Evolutionary conservation across 1,140 invertebrate species (phyloP).

Genomic region (Calosoma granatense): DNA sequence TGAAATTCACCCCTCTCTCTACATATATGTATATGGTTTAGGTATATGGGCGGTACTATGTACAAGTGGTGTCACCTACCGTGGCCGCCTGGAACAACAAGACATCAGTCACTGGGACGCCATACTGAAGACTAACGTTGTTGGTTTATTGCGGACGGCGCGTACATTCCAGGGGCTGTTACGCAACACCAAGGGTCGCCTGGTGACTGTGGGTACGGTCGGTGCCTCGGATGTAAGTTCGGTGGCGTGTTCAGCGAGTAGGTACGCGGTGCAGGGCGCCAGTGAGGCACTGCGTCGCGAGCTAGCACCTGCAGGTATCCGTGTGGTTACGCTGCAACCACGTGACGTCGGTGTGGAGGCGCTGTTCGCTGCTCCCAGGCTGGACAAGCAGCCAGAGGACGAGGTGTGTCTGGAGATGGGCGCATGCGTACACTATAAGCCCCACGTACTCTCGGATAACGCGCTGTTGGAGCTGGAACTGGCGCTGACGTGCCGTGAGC

Average conservation of each 20-base stretch:
- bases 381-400: slow-evolving; percentile 35
- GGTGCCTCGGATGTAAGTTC: slow-evolving; percentile 22
- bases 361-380: slow-evolving; percentile 45
- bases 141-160: slow-evolving; percentile 62
- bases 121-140: slow-evolving; percentile 62
- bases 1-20: no score
- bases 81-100: slow-evolving; percentile 57
- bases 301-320: slow-evolving; percentile 54
- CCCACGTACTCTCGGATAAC: slow-evolving; percentile 21
- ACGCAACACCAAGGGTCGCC: slow-evolving; percentile 44
- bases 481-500: slow-evolving; percentile 25
- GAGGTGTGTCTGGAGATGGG: slow-evolving; percentile 26
- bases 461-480: slow-evolving; percentile 27
- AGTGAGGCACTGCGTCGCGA: slow-evolving; percentile 57
- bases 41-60: slow-evolving; percentile 75
- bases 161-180: slow-evolving; percentile 62
- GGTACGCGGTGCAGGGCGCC: slow-evolving; percentile 61
- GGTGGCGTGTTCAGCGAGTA: slow-evolving; percentile 31
- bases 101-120: slow-evolving; percentile 66
- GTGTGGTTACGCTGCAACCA: slow-evolving; percentile 65
- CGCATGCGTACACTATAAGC: slow-evolving; percentile 26
- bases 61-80: slow-evolving; percentile 60
- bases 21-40: no score
- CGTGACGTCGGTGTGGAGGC: slow-evolving; percentile 52
- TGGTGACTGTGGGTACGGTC: slow-evolving; percentile 46